Conservation (phyloP, 2,888 invertebrate species). For the Caenorhabditis sp. region DNA sequence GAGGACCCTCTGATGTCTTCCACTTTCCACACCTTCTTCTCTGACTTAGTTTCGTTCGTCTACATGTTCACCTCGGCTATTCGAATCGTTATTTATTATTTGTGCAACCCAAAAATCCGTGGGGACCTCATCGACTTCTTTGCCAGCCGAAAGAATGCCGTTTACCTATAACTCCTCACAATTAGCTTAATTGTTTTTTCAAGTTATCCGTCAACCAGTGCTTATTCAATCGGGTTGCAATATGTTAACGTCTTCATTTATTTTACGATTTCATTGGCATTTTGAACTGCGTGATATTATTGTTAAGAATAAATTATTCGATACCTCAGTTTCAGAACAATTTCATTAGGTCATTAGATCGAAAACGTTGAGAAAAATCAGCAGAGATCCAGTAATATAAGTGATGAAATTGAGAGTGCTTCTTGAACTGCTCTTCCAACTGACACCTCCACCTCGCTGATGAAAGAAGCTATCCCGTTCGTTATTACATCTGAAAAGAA, state of each 20-base stretch:
- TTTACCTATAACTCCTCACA: conserved; percentile 43
- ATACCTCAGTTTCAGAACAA: background rate
- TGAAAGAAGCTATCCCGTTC: conserved; percentile 55
- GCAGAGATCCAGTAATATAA: background rate
- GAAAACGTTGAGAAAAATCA: no score
- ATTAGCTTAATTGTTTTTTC: background rate
- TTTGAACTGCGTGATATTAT: conserved; percentile 36
- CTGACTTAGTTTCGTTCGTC: conserved; percentile 81
- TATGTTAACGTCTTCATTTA: conserved; percentile 4
- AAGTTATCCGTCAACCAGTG: conserved; percentile 3
- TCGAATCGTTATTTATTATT: conserved; percentile 81
- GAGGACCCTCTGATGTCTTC: conserved; percentile 79
- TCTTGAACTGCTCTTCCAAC: conserved; percentile 30
- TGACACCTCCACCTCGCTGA: conserved; percentile 55
- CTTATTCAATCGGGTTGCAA: conserved; percentile 30
- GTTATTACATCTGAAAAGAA: conserved; percentile 50
- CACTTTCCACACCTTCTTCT: conserved; percentile 81
- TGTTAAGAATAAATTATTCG: conserved; percentile 22
- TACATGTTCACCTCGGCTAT: conserved; percentile 82
- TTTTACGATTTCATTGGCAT: conserved; percentile 23
- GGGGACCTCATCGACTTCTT: conserved; percentile 71
- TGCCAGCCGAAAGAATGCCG: conserved; percentile 59
- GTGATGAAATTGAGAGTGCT: background rate
- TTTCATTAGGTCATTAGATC: background rate
- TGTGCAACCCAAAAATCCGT: conserved; percentile 80